Evolutionary conservation across 2,113 vertebrate species (phyloP).

Genomic region (Thunnus maccoyii): DNA sequence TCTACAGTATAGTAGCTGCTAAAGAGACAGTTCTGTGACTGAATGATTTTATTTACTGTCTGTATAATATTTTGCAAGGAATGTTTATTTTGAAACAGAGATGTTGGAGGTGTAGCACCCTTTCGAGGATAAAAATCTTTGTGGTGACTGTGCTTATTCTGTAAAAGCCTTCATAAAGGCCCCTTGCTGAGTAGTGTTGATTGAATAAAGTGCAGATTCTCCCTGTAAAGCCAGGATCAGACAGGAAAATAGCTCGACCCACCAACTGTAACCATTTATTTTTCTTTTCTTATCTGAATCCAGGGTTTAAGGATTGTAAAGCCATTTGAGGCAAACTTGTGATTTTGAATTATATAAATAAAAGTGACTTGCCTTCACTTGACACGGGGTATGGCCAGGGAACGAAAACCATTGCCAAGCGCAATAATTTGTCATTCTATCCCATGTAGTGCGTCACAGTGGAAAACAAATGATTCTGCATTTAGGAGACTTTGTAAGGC

Average conservation of each 20-base stretch:
- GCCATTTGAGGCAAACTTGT: no score
- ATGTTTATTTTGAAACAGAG: slow-evolving; percentile 3
- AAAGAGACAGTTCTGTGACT: neutral
- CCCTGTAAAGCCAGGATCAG: no score
- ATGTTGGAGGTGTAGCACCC: neutral
- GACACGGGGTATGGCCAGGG: neutral
- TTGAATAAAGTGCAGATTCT: slow-evolving; percentile 1
- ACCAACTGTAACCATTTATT: no score
- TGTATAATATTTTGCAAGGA: neutral
- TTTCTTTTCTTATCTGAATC: neutral
- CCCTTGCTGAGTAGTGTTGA: neutral
- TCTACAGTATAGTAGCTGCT: neutral
- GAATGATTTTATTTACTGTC: slow-evolving; percentile 4
- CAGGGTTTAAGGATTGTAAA: neutral
- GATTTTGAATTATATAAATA: neutral
- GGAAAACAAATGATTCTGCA: neutral
- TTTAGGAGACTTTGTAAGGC: neutral
- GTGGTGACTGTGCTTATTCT: neutral
- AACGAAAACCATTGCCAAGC: neutral
- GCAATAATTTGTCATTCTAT: neutral
- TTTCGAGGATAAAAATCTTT: neutral
- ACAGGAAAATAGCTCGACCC: no score
- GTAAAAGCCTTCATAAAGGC: neutral
- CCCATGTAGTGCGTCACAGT: neutral
- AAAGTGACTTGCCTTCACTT: neutral